These are phyloP conservation scores for Incurvaria masculella DNA, from an alignment of 2,888 invertebrate genomes.

Conservation along the genomic window DNA sequence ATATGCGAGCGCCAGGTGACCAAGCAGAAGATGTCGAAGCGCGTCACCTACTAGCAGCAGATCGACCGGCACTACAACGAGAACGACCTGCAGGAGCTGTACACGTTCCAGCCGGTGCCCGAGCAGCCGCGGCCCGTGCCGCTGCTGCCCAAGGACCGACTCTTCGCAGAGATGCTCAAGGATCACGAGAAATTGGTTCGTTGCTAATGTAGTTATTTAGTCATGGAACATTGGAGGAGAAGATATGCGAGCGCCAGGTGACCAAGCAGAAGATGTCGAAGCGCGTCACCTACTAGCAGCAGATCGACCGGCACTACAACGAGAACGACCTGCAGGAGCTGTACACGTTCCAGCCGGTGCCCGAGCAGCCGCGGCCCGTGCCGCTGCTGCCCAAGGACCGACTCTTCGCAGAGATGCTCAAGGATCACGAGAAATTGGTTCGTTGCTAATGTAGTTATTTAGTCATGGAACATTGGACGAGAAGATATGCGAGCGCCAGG, in stretches of 20 bases:
- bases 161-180: constrained; percentile 82
- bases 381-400: constrained; percentile 84
- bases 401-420: constrained; percentile 81
- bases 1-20: constrained; percentile 97
- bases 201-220: too few relatives aligned
- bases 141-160: constrained; percentile 79
- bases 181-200: constrained; percentile 63
- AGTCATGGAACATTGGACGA: constrained; percentile 96
- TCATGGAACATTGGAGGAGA: constrained; percentile 97
- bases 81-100: constrained; percentile 87
- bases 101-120: constrained; percentile 75
- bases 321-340: constrained; percentile 88
- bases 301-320: constrained; percentile 98
- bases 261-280: constrained; percentile 94
- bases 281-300: constrained; percentile 96
- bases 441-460: too few relatives aligned
- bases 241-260: constrained; percentile 96
- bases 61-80: constrained; percentile 98
- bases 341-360: constrained; percentile 79
- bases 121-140: constrained; percentile 62
- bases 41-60: constrained; percentile 97
- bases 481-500: constrained; percentile 96
- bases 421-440: constrained; percentile 66
- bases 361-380: constrained; percentile 57
- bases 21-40: constrained; percentile 91